Base-by-base conservation (phyloP, 1,140 invertebrate genomes). In the Dysdera silvatica region DNA sequence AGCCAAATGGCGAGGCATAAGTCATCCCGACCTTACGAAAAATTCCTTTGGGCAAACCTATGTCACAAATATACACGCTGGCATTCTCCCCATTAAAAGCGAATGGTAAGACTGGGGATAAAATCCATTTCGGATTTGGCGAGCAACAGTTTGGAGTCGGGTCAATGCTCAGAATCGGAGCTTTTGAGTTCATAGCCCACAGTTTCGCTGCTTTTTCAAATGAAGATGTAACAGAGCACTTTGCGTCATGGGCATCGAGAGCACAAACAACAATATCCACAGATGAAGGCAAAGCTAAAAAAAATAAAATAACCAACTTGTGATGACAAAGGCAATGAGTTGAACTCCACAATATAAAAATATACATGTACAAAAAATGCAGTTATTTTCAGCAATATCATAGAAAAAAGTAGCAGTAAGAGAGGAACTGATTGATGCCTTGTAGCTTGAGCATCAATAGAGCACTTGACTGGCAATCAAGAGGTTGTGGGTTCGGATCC, bases 1-100 rank as follows among this genome's bases (percentile, higher is more conserved):
- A 85, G 64, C 88, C 89, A 77, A 94, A 95, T 6, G 91, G 91
- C 59, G 89, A 88, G 69, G 82, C 82, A 75, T 94, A 95, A 33
- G 81, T 82, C 61, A 94, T 87, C 41, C 85, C 85, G 68, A 87
- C 81, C 68, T 87, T 83, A 48, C 79, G 76, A 76, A 87, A 93
- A 40, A 91, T 81, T 72, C 83, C 82, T 59, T 84, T 79, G 16
- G 91, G 90, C 71, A 92, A 82, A 59, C 86, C 87, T 68, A 94
- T 79, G 78, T 93, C 90, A 75, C 87, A 91, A 56, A 95, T 80
- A 77, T 91, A 92, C 59, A 92, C 77, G 77, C 87, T 86, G 41
- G 89, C 89, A 76, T 85, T 86, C 54, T 80, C 80, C 53, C 78
- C 73, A 54, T 81, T 80, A 73, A 86, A 84, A 66, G 84, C 82